Evolutionary conservation across 1,140 invertebrate genomes (phyloP), one percentile per base, ranked within the genome.

Genomic region (Drosophila ananassae): DNA sequence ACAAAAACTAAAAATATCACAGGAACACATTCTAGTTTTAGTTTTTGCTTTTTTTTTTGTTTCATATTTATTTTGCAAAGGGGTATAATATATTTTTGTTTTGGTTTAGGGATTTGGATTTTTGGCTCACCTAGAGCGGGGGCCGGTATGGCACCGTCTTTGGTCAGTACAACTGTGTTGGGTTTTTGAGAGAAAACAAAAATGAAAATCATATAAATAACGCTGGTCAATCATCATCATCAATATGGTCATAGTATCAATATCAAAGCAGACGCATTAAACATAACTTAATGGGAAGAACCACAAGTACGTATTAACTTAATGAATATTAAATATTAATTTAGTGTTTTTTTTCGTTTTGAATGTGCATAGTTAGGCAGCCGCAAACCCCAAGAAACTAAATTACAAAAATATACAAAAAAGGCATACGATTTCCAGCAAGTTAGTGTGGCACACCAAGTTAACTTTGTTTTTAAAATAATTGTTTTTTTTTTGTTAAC

Each of bases 131-230:
- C 94, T 94, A 95, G 94, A 95, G 94, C 94, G 93, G 95, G 92
- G 93, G 94, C 94, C 93, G 94, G 94, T 92, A 95, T 93, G 93
- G 94, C 94, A 94, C 94, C 94, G 92, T 94, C 94, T 94, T 94
- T 95, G 94, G 94, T 93, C 93, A 95, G 94, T 94, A 95, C 94
- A 93, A 95, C 94, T 95, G 94, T 89, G 82, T 90, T 68, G 75
- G 68, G 73, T 74, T 74, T 81, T 69, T 81, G 69, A 90, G 78
- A 89, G 67, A 80, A 73, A 80, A 81, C 66, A 73, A 89, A 37
- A 73, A 77, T 67, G 69, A 64, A 79, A 68, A 89, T 67, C 66
- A 78, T 78, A 57, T 64, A 73, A 79, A 44, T 48, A 69, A 67
- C 68, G 44, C 54, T 60, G 32, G 54, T 83, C 72, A 67, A 77